These are phyloP conservation scores for Alviniconcha strummeri DNA, from an alignment of 2,888 invertebrate species.

Conservation along the genomic window DNA sequence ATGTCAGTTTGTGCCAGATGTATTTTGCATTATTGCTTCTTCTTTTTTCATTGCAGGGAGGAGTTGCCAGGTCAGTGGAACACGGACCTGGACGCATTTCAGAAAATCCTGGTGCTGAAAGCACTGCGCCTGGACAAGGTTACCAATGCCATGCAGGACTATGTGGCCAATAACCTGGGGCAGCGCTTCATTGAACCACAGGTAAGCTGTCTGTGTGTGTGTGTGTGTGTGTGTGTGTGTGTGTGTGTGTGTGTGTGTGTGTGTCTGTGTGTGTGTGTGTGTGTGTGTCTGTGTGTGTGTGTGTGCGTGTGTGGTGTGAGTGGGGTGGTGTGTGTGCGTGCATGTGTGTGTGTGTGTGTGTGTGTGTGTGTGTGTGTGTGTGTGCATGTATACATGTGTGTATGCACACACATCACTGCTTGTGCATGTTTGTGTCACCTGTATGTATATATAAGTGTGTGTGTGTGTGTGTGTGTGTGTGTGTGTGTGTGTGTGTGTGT, in stretches of 20 bases:
- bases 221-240: background rate
- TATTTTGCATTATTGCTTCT: too few relatives aligned
- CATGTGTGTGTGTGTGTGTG: background rate
- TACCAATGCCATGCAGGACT: conserved; percentile 76
- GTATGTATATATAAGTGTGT: too few relatives aligned
- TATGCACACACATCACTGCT: too few relatives aligned
- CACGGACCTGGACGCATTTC: conserved; percentile 69
- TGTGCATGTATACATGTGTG: background rate
- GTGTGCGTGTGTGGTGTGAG: background rate
- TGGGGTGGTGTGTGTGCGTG: background rate
- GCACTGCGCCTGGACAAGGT: conserved; percentile 73
- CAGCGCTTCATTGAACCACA: conserved; percentile 75
- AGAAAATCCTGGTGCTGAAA: conserved; percentile 72
- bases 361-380: background rate
- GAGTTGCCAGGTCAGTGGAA: conserved; percentile 71
- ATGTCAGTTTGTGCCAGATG: too few relatives aligned
- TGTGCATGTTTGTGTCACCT: too few relatives aligned
- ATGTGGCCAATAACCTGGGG: conserved; percentile 71
- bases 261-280: background rate
- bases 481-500: too few relatives aligned
- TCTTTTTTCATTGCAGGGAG: conserved; percentile 64
- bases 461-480: too few relatives aligned
- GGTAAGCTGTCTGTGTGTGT: conserved; percentile 46
- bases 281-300: background rate
- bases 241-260: background rate